These are phyloP conservation scores for Struthidea cinerea DNA, from an alignment of 2,113 vertebrate species.

Conservation along the genomic window DNA sequence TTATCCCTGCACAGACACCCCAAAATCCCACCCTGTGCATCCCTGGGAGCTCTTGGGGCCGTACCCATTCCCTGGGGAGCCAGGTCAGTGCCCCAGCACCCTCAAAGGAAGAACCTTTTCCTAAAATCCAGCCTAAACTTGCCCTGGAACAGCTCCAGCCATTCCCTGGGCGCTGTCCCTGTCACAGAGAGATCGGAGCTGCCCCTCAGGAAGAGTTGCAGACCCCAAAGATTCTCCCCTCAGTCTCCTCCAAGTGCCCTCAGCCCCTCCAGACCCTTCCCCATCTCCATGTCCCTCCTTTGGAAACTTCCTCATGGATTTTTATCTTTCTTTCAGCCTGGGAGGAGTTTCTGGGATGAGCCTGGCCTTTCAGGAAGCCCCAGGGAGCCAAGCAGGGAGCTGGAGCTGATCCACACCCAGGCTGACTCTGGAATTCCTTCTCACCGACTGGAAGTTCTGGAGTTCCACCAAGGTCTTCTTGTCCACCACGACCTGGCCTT, in stretches of 20 bases:
- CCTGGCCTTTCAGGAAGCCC: not conserved
- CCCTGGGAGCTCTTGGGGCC: not conserved
- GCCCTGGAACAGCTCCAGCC: not conserved
- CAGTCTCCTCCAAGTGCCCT: not conserved
- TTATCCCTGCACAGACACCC: not conserved
- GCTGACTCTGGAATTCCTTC: slow-evolving; percentile 37
- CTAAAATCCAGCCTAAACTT: not conserved
- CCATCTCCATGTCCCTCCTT: not conserved
- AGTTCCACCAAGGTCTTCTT: slow-evolving; percentile 91
- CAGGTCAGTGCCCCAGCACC: not conserved
- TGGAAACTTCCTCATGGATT: not conserved
- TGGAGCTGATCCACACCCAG: not conserved
- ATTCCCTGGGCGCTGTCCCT: not conserved
- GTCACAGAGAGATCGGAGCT: too few species aligned
- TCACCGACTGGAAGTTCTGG: slow-evolving; percentile 91
- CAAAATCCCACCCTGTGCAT: not conserved
- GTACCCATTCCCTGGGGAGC: not conserved
- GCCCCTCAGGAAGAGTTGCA: not conserved
- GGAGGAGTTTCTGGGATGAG: not conserved
- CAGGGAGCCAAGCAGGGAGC: not conserved
- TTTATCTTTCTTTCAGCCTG: not conserved
- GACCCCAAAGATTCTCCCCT: not conserved
- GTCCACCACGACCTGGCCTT: slow-evolving; percentile 82
- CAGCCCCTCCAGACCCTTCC: not conserved
- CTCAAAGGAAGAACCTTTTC: not conserved